Evolutionary conservation across 2,797 vertebrate genomes (phyloP).

Genomic region (Cyclopterus lumpus): DNA sequence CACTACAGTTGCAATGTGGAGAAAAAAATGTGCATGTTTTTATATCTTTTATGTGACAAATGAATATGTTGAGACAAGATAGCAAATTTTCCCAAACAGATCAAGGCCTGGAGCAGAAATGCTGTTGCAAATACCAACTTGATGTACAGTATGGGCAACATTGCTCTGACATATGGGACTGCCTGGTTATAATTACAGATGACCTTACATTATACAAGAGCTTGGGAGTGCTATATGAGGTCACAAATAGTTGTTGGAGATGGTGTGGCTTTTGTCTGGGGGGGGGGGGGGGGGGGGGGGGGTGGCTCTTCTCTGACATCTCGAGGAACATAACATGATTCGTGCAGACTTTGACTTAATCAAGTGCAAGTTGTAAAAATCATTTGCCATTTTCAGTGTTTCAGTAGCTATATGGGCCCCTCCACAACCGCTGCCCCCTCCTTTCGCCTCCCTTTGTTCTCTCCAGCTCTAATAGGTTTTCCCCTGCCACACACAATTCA

Average conservation of each 20-base stretch:
- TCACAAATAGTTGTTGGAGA: constrained; percentile 28
- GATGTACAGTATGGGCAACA: constrained; percentile 16
- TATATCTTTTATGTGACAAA: not conserved
- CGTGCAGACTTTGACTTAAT: constrained; percentile 73
- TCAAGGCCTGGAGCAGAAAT: not conserved
- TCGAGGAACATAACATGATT: constrained; percentile 61
- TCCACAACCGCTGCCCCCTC: constrained; percentile 72
- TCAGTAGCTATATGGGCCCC: constrained; percentile 74
- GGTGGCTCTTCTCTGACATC: constrained; percentile 52
- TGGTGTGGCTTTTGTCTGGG: constrained; percentile 33
- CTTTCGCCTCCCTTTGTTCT: constrained; percentile 82
- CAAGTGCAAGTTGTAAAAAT: constrained; percentile 80
- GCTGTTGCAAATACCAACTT: constrained; percentile 12
- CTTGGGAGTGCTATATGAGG: constrained; percentile 32
- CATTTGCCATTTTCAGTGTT: constrained; percentile 81
- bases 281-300: constrained; percentile 54
- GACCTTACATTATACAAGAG: constrained; percentile 50
- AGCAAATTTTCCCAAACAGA: constrained; percentile 9
- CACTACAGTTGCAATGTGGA: not conserved
- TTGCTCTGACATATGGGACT: constrained; percentile 2
- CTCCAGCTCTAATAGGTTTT: constrained; percentile 84
- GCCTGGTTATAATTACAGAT: constrained; percentile 16
- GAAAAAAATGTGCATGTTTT: not conserved
- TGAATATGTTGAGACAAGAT: not conserved
- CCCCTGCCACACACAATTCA: constrained; percentile 82